Evolutionary conservation across 2,888 invertebrate species (phyloP).

Genomic region (Temnothorax unifasciatus): DNA sequence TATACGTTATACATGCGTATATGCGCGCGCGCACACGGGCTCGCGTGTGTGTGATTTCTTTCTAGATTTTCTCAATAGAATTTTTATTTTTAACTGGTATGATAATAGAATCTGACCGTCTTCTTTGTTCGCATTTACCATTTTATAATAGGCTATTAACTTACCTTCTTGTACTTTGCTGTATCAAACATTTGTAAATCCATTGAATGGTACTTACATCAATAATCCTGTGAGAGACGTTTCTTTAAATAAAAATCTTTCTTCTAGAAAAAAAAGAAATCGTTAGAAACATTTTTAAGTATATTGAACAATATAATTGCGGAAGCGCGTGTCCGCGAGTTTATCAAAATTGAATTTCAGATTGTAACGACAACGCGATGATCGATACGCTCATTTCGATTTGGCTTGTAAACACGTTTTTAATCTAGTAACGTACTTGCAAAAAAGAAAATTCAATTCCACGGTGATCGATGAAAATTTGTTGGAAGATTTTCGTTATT

Average conservation of each 20-base stretch:
- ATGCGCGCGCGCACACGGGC: not conserved
- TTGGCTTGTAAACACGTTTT: constrained; percentile 3
- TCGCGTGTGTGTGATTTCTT: not conserved
- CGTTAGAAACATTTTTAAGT: not conserved
- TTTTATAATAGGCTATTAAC: not conserved
- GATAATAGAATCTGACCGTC: not conserved
- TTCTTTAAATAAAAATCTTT: constrained; percentile 16
- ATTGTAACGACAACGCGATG: not conserved
- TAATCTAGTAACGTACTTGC: not conserved
- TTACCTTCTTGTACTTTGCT: not conserved
- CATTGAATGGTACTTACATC: not conserved
- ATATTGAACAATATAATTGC: not conserved
- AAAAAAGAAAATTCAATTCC: constrained; percentile 14
- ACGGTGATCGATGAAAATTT: constrained; percentile 28
- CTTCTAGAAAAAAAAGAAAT: not conserved
- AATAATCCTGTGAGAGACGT: not conserved
- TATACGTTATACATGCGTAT: not conserved
- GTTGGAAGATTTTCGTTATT: constrained; percentile 41
- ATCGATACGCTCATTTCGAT: not conserved
- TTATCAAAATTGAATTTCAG: constrained; percentile 11
- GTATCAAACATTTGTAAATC: not conserved
- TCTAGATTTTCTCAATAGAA: not conserved
- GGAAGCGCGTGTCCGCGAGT: not conserved
- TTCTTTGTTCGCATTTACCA: not conserved
- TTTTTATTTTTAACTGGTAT: not conserved